phyloP scores from a whole-genome alignment of 2,113 vertebrate genomes.

The Cisticola juncidis region DNA sequence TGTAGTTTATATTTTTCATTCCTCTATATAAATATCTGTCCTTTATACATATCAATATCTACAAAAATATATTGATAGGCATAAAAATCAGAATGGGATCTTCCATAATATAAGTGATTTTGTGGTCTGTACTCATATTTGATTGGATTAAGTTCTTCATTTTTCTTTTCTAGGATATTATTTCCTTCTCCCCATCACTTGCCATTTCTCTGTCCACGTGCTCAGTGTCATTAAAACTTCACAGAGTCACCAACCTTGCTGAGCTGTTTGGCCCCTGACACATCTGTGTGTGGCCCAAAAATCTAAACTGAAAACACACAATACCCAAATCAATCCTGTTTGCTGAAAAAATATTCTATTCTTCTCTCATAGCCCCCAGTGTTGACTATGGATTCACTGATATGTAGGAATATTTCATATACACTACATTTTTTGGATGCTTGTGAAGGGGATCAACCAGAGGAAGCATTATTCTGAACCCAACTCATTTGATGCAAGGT shows the following conservation, averaged over 20 bases:
- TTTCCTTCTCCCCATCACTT: neutral
- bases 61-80: neutral
- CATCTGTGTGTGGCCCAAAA: neutral
- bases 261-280: neutral
- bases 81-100: neutral
- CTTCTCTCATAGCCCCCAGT: neutral
- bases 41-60: neutral
- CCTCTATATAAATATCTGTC: neutral
- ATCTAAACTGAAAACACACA: neutral
- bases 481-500: neutral
- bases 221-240: neutral
- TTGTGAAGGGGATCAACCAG: neutral
- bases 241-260: neutral
- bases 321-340: neutral
- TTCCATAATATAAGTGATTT: neutral
- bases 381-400: neutral
- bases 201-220: neutral
- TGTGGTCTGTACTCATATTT: neutral
- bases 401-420: neutral
- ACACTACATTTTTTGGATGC: neutral
- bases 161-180: neutral
- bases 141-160: neutral
- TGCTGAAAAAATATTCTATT: neutral
- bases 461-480: neutral
- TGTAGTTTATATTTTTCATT: neutral